These are phyloP conservation scores for Pygoscelis antarcticus DNA, from an alignment of 2,113 vertebrate species.

Conservation along the genomic window DNA sequence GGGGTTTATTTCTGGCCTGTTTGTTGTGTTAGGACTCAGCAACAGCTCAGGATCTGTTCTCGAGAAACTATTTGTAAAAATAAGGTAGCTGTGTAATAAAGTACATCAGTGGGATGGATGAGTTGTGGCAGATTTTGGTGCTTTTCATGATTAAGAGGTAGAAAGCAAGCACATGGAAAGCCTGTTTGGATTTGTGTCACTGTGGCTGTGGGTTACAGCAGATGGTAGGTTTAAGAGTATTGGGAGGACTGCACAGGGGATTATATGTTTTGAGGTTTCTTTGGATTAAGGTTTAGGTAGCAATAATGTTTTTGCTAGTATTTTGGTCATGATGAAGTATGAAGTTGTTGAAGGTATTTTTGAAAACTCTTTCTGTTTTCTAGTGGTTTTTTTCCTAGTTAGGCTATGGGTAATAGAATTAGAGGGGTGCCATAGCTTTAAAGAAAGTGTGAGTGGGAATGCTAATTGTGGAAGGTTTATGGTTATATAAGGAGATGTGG, in stretches of 20 bases:
- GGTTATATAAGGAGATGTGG: constrained; percentile 55
- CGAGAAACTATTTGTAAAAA: background rate
- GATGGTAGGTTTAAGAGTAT: background rate
- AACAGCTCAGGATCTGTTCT: background rate
- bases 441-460: background rate
- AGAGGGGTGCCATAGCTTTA: background rate
- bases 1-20: background rate
- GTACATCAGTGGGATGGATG: background rate
- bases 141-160: background rate
- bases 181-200: background rate
- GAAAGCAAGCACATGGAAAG: background rate
- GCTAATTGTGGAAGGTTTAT: constrained; percentile 35
- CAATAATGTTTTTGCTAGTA: background rate
- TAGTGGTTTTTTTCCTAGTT: background rate
- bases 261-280: background rate
- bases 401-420: background rate
- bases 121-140: background rate
- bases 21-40: background rate
- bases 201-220: background rate
- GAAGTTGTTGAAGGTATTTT: background rate
- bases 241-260: background rate
- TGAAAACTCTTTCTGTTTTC: background rate
- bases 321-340: background rate
- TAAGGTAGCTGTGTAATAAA: background rate
- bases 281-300: background rate